Base-by-base conservation (phyloP, 2,797 vertebrate species). In the Mus spretus region DNA sequence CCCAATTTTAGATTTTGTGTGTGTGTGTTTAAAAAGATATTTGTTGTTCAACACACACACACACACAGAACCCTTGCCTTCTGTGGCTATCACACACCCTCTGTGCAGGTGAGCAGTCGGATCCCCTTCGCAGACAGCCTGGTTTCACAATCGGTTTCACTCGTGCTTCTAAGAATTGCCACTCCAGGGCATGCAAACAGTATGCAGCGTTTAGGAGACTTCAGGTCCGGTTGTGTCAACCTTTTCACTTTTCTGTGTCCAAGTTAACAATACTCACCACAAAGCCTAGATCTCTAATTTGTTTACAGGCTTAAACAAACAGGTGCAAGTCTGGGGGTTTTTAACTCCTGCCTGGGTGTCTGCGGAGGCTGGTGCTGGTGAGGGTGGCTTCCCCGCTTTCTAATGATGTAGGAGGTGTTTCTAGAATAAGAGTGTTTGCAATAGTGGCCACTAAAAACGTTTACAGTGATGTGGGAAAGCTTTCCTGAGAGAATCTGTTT, bases 221-320 rank as follows among this genome's bases (percentile, higher is more conserved):
- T 94, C 81, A 78, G 37, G 4, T 53, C 37, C 24, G 9, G 19
- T 34, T 94, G 90, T 84, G 75, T 24, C 61, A 59, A 44, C 78
- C 94, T 72, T 34, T 86, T 63, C 31, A 37, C 80, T 40, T 75
- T 89, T 97, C 37, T 92, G 44, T 86, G 92, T 94, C 78, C 70
- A 80, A 65, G 89, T 72, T 77, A 88, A 90, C n/a, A 88, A 89
- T n/a, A 70, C 59, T 26, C 4, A 20, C 34, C 53, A 28, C 4
- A 72, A 20, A 61, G 40, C 34, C n/a, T 19, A 5, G 40, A 22
- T 72, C 91, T 82, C 57, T 79, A 86, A 77, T 83, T 85, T 91
- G 40, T 44, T 63, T 26, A 24, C 8, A 26, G 78, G n/a, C 55
- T 77, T 67, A 93, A 85, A 34, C 22, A 75, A 95, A 75, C 28